These are phyloP conservation scores for Dicroscelio sp. DNA, from an alignment of 2,888 invertebrate species.

Conservation along the genomic window DNA sequence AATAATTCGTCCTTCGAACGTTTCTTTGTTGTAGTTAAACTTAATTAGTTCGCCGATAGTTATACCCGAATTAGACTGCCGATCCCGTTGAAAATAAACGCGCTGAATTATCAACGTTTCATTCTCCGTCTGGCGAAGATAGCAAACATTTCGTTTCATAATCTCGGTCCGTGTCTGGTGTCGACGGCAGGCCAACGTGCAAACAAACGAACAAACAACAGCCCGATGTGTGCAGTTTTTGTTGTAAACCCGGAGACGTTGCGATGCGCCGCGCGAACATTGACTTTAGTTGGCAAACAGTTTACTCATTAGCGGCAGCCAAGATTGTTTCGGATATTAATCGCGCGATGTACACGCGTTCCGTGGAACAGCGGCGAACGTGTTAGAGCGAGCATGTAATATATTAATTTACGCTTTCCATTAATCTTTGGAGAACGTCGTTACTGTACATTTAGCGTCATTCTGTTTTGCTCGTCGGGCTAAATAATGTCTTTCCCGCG, in stretches of 20 bases:
- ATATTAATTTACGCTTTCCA: constrained; percentile 86
- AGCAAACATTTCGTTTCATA: neutral
- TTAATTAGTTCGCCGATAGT: too few species aligned
- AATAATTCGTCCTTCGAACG: too few species aligned
- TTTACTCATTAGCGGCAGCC: constrained; percentile 48
- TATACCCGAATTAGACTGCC: neutral
- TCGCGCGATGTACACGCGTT: constrained; percentile 34
- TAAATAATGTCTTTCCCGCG: constrained; percentile 84
- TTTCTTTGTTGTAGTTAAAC: too few species aligned
- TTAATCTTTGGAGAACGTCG: constrained; percentile 80
- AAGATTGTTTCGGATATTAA: constrained; percentile 72
- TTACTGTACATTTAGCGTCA: constrained; percentile 70
- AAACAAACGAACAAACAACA: constrained; percentile 5
- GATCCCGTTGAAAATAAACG: neutral
- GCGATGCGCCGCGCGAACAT: neutral
- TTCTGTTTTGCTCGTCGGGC: constrained; percentile 62
- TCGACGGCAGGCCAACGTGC: neutral
- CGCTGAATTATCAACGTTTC: neutral
- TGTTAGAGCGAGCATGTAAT: constrained; percentile 60
- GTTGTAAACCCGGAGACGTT: neutral
- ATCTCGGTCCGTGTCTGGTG: neutral
- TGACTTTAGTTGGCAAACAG: constrained; percentile 32
- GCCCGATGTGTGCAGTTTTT: constrained; percentile 14
- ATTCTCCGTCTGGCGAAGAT: neutral
- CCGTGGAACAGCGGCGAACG: constrained; percentile 47